These are phyloP conservation scores for Cariama cristata DNA, from an alignment of 2,113 vertebrate species.

Conservation along the genomic window DNA sequence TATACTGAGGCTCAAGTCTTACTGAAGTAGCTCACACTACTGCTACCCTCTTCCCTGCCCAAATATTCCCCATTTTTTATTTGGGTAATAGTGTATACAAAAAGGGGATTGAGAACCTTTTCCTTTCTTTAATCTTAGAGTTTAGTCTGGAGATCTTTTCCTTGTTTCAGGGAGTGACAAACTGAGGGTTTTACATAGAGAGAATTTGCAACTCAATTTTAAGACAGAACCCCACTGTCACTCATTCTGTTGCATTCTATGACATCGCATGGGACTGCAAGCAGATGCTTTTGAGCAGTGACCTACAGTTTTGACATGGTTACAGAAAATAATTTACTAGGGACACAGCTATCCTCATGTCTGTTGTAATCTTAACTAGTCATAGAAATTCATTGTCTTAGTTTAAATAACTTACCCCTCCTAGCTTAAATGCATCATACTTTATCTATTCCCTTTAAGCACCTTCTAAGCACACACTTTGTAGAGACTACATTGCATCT, in stretches of 20 bases:
- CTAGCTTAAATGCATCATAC: not conserved
- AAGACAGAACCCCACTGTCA: not conserved
- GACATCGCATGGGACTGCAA: not conserved
- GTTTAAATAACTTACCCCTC: not conserved
- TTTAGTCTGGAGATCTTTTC: not conserved
- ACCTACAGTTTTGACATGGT: not conserved
- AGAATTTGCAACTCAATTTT: not conserved
- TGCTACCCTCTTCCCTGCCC: not conserved
- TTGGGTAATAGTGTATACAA: not conserved
- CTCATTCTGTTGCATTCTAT: not conserved
- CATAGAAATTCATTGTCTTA: not conserved
- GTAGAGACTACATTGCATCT: not conserved
- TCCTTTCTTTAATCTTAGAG: not conserved
- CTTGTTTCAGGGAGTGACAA: not conserved
- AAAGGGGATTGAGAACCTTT: not conserved
- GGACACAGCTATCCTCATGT: not conserved
- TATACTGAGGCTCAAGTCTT: not conserved
- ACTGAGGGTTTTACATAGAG: fast-evolving
- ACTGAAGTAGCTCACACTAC: not conserved
- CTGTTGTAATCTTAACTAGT: not conserved
- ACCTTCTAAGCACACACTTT: not conserved
- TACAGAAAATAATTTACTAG: not conserved
- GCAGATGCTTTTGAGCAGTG: not conserved
- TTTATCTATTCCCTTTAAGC: not conserved
- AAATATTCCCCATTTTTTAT: not conserved